These are phyloP conservation scores for Dicaeum eximium DNA, from an alignment of 2,113 vertebrate genomes.

Conservation along the genomic window DNA sequence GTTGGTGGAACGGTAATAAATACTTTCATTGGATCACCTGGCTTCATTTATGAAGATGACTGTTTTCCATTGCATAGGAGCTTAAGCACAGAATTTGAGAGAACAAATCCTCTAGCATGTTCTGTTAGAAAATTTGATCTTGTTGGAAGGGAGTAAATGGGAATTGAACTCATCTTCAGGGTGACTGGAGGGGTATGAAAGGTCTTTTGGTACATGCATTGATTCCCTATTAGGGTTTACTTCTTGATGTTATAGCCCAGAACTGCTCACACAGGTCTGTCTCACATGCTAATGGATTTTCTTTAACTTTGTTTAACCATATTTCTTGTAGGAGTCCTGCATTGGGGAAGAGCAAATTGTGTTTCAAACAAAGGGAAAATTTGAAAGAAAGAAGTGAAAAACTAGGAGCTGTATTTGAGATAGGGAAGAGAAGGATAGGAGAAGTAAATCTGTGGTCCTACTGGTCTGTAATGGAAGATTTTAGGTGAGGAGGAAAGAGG, in stretches of 20 bases:
- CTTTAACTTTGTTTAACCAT: neutral
- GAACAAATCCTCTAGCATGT: neutral
- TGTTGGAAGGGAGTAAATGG: neutral
- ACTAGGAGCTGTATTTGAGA: neutral
- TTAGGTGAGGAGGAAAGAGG: neutral
- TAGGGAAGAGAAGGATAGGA: neutral
- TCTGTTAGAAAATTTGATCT: neutral
- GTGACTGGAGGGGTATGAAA: neutral
- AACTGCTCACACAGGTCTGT: neutral
- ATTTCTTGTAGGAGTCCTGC: neutral
- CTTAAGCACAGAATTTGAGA: neutral
- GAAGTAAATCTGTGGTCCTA: neutral
- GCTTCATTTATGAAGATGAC: neutral
- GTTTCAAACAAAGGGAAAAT: neutral
- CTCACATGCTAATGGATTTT: neutral
- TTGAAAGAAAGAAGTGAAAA: neutral
- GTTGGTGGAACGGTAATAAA: constrained; percentile 61
- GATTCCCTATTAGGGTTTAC: neutral
- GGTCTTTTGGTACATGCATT: neutral
- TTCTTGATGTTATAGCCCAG: neutral
- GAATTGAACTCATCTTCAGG: neutral
- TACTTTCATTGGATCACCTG: neutral
- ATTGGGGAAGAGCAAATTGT: neutral
- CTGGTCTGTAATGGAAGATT: neutral
- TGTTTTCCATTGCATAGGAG: neutral